These are phyloP conservation scores for Alitta virens DNA, from an alignment of 2,888 invertebrate species.

Conservation along the genomic window DNA sequence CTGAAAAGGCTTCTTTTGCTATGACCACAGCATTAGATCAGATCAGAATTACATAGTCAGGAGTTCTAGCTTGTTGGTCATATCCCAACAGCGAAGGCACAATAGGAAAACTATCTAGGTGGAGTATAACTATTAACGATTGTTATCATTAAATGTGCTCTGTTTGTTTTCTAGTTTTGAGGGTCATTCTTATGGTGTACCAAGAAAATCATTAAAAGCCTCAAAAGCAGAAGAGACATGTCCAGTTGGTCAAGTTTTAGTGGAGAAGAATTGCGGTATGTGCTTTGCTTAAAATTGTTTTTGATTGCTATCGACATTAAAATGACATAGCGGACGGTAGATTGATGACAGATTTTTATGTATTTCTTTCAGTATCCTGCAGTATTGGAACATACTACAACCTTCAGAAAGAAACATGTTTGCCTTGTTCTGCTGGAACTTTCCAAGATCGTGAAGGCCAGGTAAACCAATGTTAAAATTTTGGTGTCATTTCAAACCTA, in stretches of 20 bases:
- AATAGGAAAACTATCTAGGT: too few species aligned
- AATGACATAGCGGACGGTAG: not conserved
- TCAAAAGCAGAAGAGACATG: slow-evolving; percentile 36
- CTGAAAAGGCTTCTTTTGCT: too few species aligned
- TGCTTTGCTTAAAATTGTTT: not conserved
- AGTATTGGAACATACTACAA: slow-evolving; percentile 51
- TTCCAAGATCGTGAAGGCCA: slow-evolving; percentile 54
- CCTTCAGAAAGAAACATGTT: slow-evolving; percentile 34
- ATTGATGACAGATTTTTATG: not conserved
- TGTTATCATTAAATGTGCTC: too few species aligned
- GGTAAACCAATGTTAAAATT: slow-evolving; percentile 3
- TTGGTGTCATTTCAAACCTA: too few species aligned
- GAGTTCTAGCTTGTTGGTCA: too few species aligned
- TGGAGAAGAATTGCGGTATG: slow-evolving; percentile 35
- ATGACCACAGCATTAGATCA: too few species aligned
- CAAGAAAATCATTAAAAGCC: slow-evolving; percentile 43
- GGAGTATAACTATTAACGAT: too few species aligned
- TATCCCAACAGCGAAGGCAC: too few species aligned
- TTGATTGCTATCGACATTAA: not conserved
- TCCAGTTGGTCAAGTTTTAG: slow-evolving; percentile 39
- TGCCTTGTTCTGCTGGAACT: slow-evolving; percentile 48
- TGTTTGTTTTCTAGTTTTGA: slow-evolving; percentile 36
- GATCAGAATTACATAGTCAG: too few species aligned
- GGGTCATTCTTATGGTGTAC: slow-evolving; percentile 35
- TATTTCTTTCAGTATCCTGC: slow-evolving; percentile 50